Evolutionary conservation across 2,797 vertebrate species (phyloP).

Genomic region (Arctocebus calabarensis): DNA sequence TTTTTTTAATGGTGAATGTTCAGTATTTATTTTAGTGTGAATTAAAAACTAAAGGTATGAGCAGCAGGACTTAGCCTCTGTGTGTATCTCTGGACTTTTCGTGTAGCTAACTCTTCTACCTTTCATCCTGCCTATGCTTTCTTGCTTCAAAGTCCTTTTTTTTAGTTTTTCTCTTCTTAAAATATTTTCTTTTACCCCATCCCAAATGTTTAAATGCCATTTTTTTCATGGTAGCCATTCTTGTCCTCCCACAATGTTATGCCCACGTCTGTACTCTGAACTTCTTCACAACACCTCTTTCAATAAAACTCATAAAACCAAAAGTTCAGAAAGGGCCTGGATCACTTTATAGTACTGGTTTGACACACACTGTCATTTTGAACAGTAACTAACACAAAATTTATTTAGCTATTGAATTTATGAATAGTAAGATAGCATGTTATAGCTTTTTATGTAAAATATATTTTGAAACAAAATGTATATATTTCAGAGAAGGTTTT

Average conservation of each 20-base stretch:
- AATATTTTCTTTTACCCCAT: not conserved
- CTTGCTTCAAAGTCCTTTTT: not conserved
- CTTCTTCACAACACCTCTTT: not conserved
- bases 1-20: not conserved
- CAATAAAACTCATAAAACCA: not conserved
- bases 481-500: slow-evolving; percentile 1
- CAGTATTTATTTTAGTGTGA: not conserved
- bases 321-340: not conserved
- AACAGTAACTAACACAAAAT: not conserved
- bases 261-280: not conserved
- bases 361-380: not conserved
- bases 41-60: not conserved
- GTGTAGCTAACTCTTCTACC: not conserved
- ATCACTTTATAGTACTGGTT: not conserved
- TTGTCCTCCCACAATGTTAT: not conserved
- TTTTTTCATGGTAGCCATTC: not conserved
- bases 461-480: not conserved
- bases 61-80: not conserved
- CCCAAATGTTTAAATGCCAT: not conserved
- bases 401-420: not conserved
- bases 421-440: not conserved
- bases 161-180: not conserved
- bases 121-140: not conserved
- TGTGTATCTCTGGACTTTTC: not conserved
- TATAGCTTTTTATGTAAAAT: not conserved